Evolutionary conservation across 1,140 invertebrate species (phyloP), one percentile per base, ranked within the genome.

Genomic region (Liolophura sinensis): DNA sequence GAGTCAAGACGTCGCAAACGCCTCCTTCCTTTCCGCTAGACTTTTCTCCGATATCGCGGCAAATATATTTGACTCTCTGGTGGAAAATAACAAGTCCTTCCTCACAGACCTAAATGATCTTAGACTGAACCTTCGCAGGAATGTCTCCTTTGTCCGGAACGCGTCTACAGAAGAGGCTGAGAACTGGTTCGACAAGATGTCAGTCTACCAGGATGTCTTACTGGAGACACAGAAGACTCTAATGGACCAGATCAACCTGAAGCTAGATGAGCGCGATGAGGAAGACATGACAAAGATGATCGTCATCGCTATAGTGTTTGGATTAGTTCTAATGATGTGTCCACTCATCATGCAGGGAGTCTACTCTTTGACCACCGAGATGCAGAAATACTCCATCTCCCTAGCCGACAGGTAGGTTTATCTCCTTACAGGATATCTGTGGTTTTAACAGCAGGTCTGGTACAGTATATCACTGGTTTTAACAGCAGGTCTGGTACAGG

Each of bases 361-460:
- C 4, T 81, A 81, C 62, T 70, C 69, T 25, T 64, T 81, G 15
- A 81, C 79, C 12, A 72, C 74, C 22, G 72, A 76, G 54, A 77
- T 81, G 20, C 79, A 81, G 51, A 72, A 72, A 49, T 81, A 79
- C 57, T 78, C 74, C 60, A 67, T 75, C 14, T 69, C 69, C 1
- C 69, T 81, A 5, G 77, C 76, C 1, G 73, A 77, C 62, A 75
- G 76, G 79, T 81, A 65, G 25, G 70, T 61, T 31, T 0, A 20
- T 61, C 31, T 40, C 9, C 31, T 40, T 3, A 40, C 31, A 40
- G 3, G 9, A 40, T 40, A 40, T 40, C 31, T 5, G 3, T 5
- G 31, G 31, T 9, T 40, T 40, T 5, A 40, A 40, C 31, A 40
- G 31, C 3, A n/a, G n/a, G n/a, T n/a, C n/a, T n/a, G n/a, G n/a